Evolutionary conservation across 1,140 invertebrate genomes (phyloP), one percentile per base, ranked within the genome.

Genomic region (Leptinotarsa defecta): DNA sequence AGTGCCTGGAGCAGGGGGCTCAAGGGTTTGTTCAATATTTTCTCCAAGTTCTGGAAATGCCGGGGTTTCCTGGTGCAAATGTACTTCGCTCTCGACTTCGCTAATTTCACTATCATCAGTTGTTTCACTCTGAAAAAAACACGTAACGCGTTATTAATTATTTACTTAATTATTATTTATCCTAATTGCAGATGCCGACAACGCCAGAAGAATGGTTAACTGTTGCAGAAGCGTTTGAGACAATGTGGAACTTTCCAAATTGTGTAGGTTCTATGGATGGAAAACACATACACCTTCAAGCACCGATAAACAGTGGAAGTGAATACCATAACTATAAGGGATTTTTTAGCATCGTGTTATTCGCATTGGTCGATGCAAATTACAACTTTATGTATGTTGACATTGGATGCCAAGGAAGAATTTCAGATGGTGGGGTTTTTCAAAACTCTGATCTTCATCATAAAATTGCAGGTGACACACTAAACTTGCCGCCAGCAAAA

Each of bases 311-410:
- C 48, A 76, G 71, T 68, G 64, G 75, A n/a, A 76, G 75, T 61
- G 71, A 76, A 74, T 74, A 49, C 43, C 49, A 49, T 24, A 76
- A 76, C 24, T 76, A 76, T 57, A 76, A 73, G 61, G 19, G 19
- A 61, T 48, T 24, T 64, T 70, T 73, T 27, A 74, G 76, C 48
- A 74, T 76, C 17, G 75, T 77, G 22, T 34, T 77, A 19, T 75
- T 77, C 64, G 76, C 76, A 64, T 15, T 77, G 6, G 76, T 77
- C 11, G 73, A 75, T 75, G 73, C 69, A 27, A 68, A 77, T 65
- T 77, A 75, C 48, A 74, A 71, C 64, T 73, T 77, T 22, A 57
- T 77, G 11, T 77, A 19, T 74, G 52, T 48, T 6, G 57, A 77
- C 63, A 22, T 74, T 20, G 76, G 68, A 24, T 17, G 64, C 52